Percentiles rank a stretch among this genome's conserved stretches.
phyloP scores from a whole-genome alignment of 1,140 invertebrate genomes.

The Pseudomyrmex cubaensis region DNA sequence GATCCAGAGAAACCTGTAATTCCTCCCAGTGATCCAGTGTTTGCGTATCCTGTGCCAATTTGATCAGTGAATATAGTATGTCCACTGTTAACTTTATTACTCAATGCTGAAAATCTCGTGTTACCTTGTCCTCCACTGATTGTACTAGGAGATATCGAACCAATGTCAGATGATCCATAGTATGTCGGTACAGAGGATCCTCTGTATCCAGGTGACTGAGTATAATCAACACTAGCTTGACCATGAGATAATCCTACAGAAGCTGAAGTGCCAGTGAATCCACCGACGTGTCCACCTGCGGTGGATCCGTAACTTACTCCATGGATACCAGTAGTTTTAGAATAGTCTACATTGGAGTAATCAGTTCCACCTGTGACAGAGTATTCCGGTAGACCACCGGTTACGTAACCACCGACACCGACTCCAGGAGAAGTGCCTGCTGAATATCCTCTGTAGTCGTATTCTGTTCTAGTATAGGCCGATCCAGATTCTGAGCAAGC shows the following conservation, averaged over 20 bases:
- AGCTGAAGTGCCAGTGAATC: conserved; percentile 15
- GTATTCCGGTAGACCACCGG: conserved; percentile 45
- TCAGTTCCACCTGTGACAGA: conserved; percentile 1
- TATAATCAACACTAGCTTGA: conserved; percentile 41
- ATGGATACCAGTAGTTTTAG: conserved; percentile 2
- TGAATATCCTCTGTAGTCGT: conserved; percentile 52
- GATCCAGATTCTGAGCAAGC: conserved; percentile 86
- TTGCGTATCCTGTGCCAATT: conserved; percentile 9
- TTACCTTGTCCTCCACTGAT: not conserved
- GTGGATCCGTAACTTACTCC: conserved; percentile 2
- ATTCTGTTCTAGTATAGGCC: conserved; percentile 46
- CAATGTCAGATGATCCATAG: conserved; percentile 2
- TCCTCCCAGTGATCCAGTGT: conserved; percentile 14
- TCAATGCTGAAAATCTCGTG: not conserved
- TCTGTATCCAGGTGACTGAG: conserved; percentile 4
- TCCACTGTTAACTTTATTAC: not conserved
- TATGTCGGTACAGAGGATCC: conserved; percentile 27
- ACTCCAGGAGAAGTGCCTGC: not conserved
- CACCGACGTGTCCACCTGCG: not conserved
- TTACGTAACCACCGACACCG: conserved; percentile 54
- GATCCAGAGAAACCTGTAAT: conserved; percentile 21
- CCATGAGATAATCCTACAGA: conserved; percentile 23
- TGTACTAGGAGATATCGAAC: not conserved
- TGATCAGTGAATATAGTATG: conserved; percentile 4
- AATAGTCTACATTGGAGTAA: conserved; percentile 33